Conservation (phyloP, 37 sponge, comb jelly and placozoan genomes). For the Axinella damicornis region DNA sequence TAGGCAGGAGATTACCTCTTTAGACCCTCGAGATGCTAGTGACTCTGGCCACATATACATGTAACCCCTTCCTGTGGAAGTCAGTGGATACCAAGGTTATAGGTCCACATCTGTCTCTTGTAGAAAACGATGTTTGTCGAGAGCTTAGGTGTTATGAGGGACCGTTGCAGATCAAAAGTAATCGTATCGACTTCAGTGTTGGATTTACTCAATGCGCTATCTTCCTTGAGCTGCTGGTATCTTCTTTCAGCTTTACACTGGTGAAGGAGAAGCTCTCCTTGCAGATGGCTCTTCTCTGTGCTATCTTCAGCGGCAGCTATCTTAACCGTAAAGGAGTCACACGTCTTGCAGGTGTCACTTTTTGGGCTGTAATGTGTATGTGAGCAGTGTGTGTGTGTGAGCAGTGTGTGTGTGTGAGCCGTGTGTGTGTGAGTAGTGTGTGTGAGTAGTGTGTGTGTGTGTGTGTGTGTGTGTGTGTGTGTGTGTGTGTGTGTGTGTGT, state of each 20-base stretch:
- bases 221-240: slow-evolving; percentile 29
- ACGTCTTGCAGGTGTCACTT: slow-evolving; percentile 45
- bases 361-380: slow-evolving; percentile 20
- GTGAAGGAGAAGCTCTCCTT: slow-evolving; percentile 4
- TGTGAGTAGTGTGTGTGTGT: too few species aligned
- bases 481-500: too few species aligned
- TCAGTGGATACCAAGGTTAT: slow-evolving; percentile 43
- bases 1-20: slow-evolving; percentile 13
- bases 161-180: slow-evolving; percentile 19
- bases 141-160: slow-evolving; percentile 29
- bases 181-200: neutral
- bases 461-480: too few species aligned
- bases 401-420: too few species aligned
- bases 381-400: too few species aligned
- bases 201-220: slow-evolving; percentile 4
- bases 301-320: slow-evolving; percentile 6
- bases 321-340: neutral
- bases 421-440: too few species aligned
- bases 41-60: slow-evolving; percentile 43
- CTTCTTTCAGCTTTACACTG: slow-evolving; percentile 1
- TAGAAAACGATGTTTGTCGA: slow-evolving; percentile 32
- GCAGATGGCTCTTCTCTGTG: neutral
- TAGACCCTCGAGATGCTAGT: slow-evolving; percentile 32
- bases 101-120: slow-evolving; percentile 49
- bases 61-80: slow-evolving; percentile 1